phyloP scores from a whole-genome alignment of 2,797 vertebrate genomes.

The Phrynocephalus guinanensis region DNA sequence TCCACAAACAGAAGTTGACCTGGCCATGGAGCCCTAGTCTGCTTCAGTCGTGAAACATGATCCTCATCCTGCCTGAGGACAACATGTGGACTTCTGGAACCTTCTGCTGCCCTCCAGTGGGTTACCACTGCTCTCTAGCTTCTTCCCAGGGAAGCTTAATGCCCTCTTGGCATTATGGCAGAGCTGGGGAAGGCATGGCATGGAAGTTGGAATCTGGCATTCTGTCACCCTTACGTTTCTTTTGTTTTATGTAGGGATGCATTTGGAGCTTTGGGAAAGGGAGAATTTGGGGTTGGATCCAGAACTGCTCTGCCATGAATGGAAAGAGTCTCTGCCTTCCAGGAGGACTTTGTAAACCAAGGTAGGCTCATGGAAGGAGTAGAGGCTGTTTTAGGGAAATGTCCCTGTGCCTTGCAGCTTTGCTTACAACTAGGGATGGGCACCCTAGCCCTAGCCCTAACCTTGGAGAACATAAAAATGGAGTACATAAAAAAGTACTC shows the following conservation, averaged over 20 bases:
- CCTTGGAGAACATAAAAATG: too few species aligned
- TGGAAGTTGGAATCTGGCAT: neutral
- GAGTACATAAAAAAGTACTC: too few species aligned
- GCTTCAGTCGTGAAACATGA: neutral
- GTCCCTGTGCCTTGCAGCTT: neutral
- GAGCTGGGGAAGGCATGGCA: neutral
- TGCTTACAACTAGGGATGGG: too few species aligned
- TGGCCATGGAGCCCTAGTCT: neutral
- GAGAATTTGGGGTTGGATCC: neutral
- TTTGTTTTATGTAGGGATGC: slow-evolving; percentile 21
- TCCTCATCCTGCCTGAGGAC: neutral
- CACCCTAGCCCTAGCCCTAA: too few species aligned
- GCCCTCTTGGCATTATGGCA: too few species aligned
- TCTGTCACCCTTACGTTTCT: slow-evolving; percentile 28
- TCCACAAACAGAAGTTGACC: neutral
- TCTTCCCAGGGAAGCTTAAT: neutral
- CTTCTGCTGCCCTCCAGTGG: too few species aligned
- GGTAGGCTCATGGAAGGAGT: neutral
- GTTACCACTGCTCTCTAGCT: neutral
- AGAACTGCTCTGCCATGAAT: neutral
- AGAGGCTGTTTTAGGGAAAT: neutral
- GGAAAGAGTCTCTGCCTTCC: neutral
- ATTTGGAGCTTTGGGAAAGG: neutral
- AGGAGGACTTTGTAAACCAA: neutral
- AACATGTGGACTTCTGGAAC: neutral